These are phyloP conservation scores for Ciconia nigra DNA, from an alignment of 2,797 vertebrate genomes.

Conservation along the genomic window DNA sequence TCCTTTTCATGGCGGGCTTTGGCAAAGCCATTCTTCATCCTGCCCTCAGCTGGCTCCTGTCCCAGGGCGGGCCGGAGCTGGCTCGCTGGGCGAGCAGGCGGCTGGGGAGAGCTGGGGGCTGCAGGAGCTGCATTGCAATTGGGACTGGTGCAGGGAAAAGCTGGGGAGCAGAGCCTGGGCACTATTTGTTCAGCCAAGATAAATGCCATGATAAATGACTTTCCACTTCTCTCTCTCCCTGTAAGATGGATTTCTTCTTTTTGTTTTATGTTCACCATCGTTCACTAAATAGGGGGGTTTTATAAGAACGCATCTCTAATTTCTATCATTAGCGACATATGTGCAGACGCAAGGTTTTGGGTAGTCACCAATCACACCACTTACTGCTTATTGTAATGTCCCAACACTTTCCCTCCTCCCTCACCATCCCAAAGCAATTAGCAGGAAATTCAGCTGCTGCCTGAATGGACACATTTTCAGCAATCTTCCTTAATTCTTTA, in stretches of 20 bases:
- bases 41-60: background rate
- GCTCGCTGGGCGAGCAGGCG: background rate
- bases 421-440: background rate
- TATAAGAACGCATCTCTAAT: background rate
- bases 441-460: constrained; percentile 31
- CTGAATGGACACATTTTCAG: constrained; percentile 45
- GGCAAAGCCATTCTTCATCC: background rate
- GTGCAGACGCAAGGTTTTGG: background rate
- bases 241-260: background rate
- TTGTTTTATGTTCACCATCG: background rate
- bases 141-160: background rate
- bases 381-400: constrained; percentile 3
- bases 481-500: constrained; percentile 39
- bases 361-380: background rate
- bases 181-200: background rate
- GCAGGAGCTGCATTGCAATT: fast-evolving
- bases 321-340: background rate
- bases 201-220: background rate
- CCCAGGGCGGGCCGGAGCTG: background rate
- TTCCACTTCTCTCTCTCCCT: background rate
- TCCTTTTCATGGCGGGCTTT: background rate
- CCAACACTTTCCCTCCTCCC: background rate
- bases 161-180: background rate
- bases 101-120: background rate
- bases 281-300: background rate